Percentiles rank a stretch among this genome's conserved stretches.
These are phyloP conservation scores for Adelosebastes latens DNA, from an alignment of 2,797 vertebrate genomes.

Conservation along the genomic window DNA sequence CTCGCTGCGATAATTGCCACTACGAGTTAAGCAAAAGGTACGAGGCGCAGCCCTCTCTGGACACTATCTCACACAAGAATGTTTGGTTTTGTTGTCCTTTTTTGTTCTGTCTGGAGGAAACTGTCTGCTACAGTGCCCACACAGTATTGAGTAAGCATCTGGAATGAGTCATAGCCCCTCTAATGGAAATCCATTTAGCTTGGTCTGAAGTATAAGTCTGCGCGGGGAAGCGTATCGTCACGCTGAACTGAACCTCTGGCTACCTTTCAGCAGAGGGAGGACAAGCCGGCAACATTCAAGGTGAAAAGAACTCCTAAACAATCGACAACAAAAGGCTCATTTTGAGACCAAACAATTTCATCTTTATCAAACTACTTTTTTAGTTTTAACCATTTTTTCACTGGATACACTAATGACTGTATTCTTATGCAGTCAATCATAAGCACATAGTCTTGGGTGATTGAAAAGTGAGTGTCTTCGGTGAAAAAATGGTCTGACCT, in stretches of 20 bases:
- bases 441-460: slow-evolving; percentile 13
- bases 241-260: slow-evolving; percentile 51
- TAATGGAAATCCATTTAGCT: slow-evolving; percentile 83
- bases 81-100: slow-evolving; percentile 55
- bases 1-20: not conserved
- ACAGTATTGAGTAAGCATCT: slow-evolving; percentile 80
- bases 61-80: slow-evolving; percentile 22
- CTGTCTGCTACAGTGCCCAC: slow-evolving; percentile 72
- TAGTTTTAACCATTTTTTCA: not conserved
- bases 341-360: not conserved
- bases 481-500: slow-evolving; percentile 40
- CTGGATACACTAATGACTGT: not conserved
- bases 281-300: slow-evolving; percentile 50
- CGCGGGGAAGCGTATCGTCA: slow-evolving; percentile 69
- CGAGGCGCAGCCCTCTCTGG: not conserved
- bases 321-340: slow-evolving; percentile 16
- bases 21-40: not conserved
- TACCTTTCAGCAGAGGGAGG: slow-evolving; percentile 59
- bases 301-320: slow-evolving; percentile 51
- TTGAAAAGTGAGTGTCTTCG: slow-evolving; percentile 20
- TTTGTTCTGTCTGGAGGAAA: slow-evolving; percentile 59
- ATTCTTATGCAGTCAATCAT: slow-evolving; percentile 4
- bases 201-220: slow-evolving; percentile 70
- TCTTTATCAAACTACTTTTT: not conserved
- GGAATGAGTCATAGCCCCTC: slow-evolving; percentile 78